A percentile compares a stretch with the other conserved stretches of the same genome.
Conservation (phyloP, 2,888 invertebrate species). For the Herminia tarsipennalis region DNA sequence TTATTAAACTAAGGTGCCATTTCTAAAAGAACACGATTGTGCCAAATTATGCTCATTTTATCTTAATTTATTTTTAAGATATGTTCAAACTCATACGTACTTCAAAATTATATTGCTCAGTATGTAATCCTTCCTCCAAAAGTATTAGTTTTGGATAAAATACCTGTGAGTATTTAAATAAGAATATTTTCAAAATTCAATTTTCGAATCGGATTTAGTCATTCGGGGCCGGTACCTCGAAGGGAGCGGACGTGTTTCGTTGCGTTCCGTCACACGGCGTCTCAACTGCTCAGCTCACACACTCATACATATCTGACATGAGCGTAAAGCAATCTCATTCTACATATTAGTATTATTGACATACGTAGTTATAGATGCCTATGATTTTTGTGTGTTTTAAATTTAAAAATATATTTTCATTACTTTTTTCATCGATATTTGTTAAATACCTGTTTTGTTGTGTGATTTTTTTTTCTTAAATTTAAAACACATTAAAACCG, state of each 20-base stretch:
- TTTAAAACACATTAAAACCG: constrained; percentile 23
- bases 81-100: constrained; percentile 7
- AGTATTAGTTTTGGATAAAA: no score
- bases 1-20: constrained; percentile 53
- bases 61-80: constrained; percentile 17
- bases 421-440: no score
- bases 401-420: not conserved
- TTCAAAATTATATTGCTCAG: constrained; percentile 18
- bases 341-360: constrained; percentile 61
- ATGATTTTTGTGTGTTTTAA: constrained; percentile 31
- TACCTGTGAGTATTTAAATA: not conserved
- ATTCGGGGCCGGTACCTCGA: constrained; percentile 16
- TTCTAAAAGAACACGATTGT: constrained; percentile 45
- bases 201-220: constrained; percentile 2
- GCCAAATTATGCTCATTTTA: constrained; percentile 52
- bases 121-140: constrained; percentile 9
- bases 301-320: constrained; percentile 80
- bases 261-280: constrained; percentile 58
- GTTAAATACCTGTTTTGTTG: no score
- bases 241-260: not conserved
- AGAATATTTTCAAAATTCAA: not conserved
- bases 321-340: constrained; percentile 79
- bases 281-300: constrained; percentile 61
- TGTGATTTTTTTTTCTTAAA: constrained; percentile 2
- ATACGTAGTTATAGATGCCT: constrained; percentile 59